Evolutionary conservation across 1,140 invertebrate species (phyloP), one percentile per base, ranked within the genome.

Genomic region (Myzus persicae): DNA sequence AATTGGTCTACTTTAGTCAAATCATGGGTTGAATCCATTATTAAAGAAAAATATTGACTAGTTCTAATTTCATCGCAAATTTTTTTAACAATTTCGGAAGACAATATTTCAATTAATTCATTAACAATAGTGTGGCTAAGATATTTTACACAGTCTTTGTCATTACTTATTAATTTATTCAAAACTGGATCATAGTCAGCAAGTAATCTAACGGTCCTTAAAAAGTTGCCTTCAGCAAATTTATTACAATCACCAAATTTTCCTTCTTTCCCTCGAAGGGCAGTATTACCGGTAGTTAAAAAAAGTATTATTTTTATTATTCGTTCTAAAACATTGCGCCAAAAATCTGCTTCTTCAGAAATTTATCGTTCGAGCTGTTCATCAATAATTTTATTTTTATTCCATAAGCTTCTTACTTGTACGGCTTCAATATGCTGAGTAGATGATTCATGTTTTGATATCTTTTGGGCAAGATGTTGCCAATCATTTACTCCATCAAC

Each of bases 201-300:
- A n/a, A 90, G 1, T 59, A 90, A 59, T 67, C 36, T 51, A 36
- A 90, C 48, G 24, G 54, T 90, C 14, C 48, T 24, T 11, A 54
- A 42, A 90, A 90, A 90, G 54, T 90, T 90, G 1, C 89, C 89
- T 90, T 67, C 89, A 59, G 40, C 24, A 51, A 59, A 24, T 38
- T 54, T 90, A 38, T 85, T 85, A 31, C 51, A 54, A 54, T 54
- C 51, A 54, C 51, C 51, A 54, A 36, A 26, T 67, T 59, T 91
- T 67, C 59, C 90, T 67, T 76, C 40, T 31, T 91, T 59, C 0
- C 90, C 90, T 38, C 51, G 22, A 31, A 91, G 31, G 14, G 54
- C 51, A 26, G 36, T 91, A 91, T 91, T 67, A 38, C 40, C 59
- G 14, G 90, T 36, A 38, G 46, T 76, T 67, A 91, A 38, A 67